These are phyloP conservation scores for Anoplolepis gracilipes DNA, from an alignment of 1,140 invertebrate genomes.

Conservation along the genomic window DNA sequence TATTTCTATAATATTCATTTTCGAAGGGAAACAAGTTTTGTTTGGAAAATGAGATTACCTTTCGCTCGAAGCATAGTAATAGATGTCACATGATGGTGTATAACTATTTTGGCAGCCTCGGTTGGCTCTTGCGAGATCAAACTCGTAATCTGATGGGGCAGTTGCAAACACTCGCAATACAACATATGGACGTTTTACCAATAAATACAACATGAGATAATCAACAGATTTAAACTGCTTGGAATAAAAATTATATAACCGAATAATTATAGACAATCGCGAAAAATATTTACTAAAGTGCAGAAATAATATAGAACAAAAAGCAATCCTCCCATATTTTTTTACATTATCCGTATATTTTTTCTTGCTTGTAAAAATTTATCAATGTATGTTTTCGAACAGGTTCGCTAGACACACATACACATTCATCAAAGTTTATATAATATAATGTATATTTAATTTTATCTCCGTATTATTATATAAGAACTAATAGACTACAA, in stretches of 20 bases:
- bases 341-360: background rate
- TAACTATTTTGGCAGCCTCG: slow-evolving; percentile 70
- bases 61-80: slow-evolving; percentile 15
- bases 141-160: slow-evolving; percentile 68
- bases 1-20: slow-evolving; percentile 58
- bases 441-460: background rate
- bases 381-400: background rate
- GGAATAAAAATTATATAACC: slow-evolving; percentile 38
- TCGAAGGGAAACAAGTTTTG: slow-evolving; percentile 62
- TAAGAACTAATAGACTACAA: background rate
- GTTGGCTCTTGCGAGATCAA: slow-evolving; percentile 71
- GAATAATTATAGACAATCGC: slow-evolving; percentile 24
- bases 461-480: background rate
- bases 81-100: slow-evolving; percentile 41
- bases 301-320: background rate
- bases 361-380: background rate
- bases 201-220: slow-evolving; percentile 21
- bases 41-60: slow-evolving; percentile 64
- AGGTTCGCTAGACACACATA: too few relatives aligned
- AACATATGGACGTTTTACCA: slow-evolving; percentile 55
- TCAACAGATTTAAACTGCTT: slow-evolving; percentile 37
- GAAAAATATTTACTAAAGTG: too few relatives aligned
- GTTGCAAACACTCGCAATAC: slow-evolving; percentile 56
- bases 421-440: background rate
- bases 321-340: background rate